Evolutionary conservation across 2,888 invertebrate genomes (phyloP).

Genomic region (Odontocerum albicorne): DNA sequence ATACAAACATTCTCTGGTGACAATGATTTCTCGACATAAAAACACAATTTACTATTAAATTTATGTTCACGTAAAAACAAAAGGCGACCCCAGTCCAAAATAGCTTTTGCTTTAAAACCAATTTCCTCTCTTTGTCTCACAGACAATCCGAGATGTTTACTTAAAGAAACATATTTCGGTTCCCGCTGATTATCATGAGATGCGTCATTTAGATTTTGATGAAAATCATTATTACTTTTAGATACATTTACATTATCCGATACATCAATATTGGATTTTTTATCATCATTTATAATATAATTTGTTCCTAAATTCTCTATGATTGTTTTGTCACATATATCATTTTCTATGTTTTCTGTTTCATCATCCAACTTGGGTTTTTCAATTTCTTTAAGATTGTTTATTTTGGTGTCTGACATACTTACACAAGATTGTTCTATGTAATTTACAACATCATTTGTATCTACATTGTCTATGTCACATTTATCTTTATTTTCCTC

Average conservation of each 20-base stretch:
- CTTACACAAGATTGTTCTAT: neutral
- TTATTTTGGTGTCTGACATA: neutral
- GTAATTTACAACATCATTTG: neutral
- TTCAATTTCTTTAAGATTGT: neutral
- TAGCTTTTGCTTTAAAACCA: constrained; percentile 73
- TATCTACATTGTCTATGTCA: neutral
- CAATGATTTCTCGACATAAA: constrained; percentile 65
- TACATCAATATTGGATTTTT: neutral
- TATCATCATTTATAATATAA: neutral
- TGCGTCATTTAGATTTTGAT: neutral
- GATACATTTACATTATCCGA: constrained; percentile 8
- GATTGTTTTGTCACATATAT: too few species aligned
- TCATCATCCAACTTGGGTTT: neutral
- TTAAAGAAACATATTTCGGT: constrained; percentile 6
- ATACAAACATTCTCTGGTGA: constrained; percentile 82
- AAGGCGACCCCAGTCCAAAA: constrained; percentile 77
- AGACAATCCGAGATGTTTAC: constrained; percentile 42
- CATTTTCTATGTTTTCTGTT: neutral
- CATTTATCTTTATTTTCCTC: neutral
- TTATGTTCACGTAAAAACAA: constrained; percentile 60
- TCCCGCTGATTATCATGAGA: constrained; percentile 2
- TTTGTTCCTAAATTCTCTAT: neutral
- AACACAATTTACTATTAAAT: constrained; percentile 62
- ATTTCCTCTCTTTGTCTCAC: constrained; percentile 58
- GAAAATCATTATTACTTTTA: too few species aligned